phyloP scores from a whole-genome alignment of 2,888 invertebrate species.

The Leucoma salicis region DNA sequence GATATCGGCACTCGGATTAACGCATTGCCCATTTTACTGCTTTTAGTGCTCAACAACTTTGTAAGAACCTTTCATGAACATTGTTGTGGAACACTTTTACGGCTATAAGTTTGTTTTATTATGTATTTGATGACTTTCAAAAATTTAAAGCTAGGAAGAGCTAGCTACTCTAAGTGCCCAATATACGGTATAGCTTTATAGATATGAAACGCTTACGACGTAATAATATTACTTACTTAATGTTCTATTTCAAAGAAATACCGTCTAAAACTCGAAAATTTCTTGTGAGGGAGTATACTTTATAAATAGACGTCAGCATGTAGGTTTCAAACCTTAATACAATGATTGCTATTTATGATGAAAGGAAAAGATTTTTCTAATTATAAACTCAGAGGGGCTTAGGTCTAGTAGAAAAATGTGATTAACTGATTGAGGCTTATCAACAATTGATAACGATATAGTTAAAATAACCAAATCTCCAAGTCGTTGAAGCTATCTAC shows the following conservation, averaged over 20 bases:
- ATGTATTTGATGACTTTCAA: slow-evolving; percentile 32
- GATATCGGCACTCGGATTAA: slow-evolving; percentile 71
- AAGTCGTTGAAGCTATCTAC: too few species aligned
- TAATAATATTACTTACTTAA: neutral
- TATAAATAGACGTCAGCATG: too few species aligned
- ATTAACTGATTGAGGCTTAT: too few species aligned
- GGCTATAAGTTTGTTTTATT: slow-evolving; percentile 36
- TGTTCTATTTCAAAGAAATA: neutral
- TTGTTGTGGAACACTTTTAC: slow-evolving; percentile 37
- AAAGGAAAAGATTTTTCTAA: too few species aligned
- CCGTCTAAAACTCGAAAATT: too few species aligned
- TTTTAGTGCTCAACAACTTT: slow-evolving; percentile 56
- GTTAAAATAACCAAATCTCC: too few species aligned
- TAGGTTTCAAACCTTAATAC: too few species aligned
- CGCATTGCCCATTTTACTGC: slow-evolving; percentile 60
- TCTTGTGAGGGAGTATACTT: too few species aligned
- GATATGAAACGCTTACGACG: slow-evolving; percentile 8
- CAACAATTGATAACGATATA: too few species aligned
- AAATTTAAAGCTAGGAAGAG: slow-evolving; percentile 26
- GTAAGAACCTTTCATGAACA: slow-evolving; percentile 53
- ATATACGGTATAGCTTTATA: slow-evolving; percentile 26
- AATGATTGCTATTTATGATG: too few species aligned
- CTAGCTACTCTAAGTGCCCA: slow-evolving; percentile 17
- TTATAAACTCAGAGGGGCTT: too few species aligned
- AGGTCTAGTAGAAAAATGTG: too few species aligned